Evolutionary conservation across 2,113 vertebrate genomes (phyloP).

Genomic region (Edolisoma coerulescens): DNA sequence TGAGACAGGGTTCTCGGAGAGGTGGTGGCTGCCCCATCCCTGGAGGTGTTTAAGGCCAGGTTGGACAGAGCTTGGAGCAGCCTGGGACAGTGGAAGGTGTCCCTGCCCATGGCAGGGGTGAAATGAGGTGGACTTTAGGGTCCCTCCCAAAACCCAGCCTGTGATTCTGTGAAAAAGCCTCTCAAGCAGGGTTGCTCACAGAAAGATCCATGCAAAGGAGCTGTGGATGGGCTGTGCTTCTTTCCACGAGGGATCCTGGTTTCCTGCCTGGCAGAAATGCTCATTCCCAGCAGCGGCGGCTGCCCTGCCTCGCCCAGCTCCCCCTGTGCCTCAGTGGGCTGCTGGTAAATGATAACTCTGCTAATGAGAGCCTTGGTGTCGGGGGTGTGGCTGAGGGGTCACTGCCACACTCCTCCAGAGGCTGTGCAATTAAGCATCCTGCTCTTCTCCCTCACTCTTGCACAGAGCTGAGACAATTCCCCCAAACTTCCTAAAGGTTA

Average conservation of each 20-base stretch:
- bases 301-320: neutral
- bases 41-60: neutral
- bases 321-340: neutral
- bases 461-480: neutral
- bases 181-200: neutral
- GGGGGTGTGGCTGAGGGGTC: neutral
- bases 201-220: neutral
- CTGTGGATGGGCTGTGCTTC: fast-evolving
- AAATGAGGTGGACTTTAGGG: too few species aligned
- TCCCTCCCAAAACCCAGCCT: neutral
- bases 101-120: neutral
- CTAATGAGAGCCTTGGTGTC: neutral
- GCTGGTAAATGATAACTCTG: neutral
- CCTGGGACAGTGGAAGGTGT: neutral
- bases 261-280: neutral
- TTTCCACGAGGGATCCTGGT: too few species aligned
- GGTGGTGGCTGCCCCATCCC: neutral
- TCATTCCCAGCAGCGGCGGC: neutral
- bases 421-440: neutral
- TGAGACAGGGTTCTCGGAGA: neutral
- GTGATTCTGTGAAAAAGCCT: neutral
- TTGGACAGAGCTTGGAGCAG: fast-evolving
- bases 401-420: neutral
- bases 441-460: neutral
- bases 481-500: neutral